Conservation (phyloP, 2,113 vertebrate genomes). For the Gymnarchus niloticus region DNA sequence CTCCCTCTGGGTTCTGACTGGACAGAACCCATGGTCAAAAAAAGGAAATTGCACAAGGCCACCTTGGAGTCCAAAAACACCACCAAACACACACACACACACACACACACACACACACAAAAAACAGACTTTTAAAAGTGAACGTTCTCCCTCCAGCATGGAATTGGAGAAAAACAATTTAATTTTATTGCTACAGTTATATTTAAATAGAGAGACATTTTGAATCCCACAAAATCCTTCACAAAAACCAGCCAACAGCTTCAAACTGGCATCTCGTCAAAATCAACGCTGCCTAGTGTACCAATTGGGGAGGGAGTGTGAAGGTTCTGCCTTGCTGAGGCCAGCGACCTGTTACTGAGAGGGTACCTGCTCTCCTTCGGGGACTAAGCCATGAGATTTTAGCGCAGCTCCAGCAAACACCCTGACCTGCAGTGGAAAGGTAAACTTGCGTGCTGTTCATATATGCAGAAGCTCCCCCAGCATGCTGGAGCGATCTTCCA, state of each 20-base stretch:
- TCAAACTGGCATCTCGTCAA: neutral
- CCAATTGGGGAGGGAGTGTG: neutral
- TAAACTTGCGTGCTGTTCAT: neutral
- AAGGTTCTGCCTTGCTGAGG: neutral
- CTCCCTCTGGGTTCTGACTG: neutral
- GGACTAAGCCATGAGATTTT: neutral
- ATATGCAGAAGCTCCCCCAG: neutral
- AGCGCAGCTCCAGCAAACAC: neutral
- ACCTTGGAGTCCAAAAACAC: neutral
- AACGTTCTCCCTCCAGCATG: neutral
- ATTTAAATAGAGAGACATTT: neutral
- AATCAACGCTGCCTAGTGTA: neutral
- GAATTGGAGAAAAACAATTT: too few relatives aligned
- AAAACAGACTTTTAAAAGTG: neutral
- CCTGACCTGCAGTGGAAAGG: too few relatives aligned
- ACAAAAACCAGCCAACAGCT: neutral
- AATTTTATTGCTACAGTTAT: too few relatives aligned
- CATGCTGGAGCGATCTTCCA: neutral
- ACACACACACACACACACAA: neutral
- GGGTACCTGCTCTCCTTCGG: neutral
- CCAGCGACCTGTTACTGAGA: neutral
- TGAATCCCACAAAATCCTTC: too few relatives aligned
- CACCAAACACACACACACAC: neutral
- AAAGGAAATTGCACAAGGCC: neutral
- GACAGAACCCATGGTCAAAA: neutral